Percentiles rank a stretch among this genome's conserved stretches.
Evolutionary conservation across 1,140 invertebrate genomes (phyloP).

Genomic region (Latrodectus geometricus): DNA sequence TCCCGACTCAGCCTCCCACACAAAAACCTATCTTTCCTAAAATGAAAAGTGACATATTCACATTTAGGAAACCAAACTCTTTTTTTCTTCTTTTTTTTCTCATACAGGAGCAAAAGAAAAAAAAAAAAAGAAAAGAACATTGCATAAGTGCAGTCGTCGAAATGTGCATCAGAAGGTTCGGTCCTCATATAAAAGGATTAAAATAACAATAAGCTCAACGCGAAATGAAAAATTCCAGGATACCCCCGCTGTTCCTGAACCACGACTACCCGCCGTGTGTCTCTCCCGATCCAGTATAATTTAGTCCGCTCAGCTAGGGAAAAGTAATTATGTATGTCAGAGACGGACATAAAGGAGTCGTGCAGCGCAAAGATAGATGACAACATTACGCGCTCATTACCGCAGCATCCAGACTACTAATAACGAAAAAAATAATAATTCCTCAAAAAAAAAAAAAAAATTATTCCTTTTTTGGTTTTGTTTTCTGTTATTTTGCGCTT

Average conservation of each 20-base stretch:
- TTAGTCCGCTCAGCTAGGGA: conserved; percentile 24
- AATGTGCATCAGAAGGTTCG: conserved; percentile 28
- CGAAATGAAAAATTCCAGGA: conserved; percentile 54
- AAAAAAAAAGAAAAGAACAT: not conserved
- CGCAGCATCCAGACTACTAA: conserved; percentile 21
- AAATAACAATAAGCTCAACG: conserved; percentile 52
- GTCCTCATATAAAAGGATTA: conserved; percentile 54
- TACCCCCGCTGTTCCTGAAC: conserved; percentile 54
- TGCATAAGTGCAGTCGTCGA: conserved; percentile 27
- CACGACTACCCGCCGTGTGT: conserved; percentile 29
- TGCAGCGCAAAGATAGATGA: conserved; percentile 44
- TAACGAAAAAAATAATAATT: conserved; percentile 1
- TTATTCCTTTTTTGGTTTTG: not conserved
- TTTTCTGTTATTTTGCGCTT: conserved; percentile 15
- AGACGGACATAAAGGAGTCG: conserved; percentile 37
- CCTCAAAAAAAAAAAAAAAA: not conserved
- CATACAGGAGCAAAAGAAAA: not conserved
- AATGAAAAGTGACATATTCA: not conserved
- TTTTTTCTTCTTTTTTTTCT: no score
- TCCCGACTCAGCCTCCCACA: not conserved
- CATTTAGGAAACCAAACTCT: not conserved
- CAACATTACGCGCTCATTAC: conserved; percentile 57
- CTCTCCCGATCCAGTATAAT: conserved; percentile 39
- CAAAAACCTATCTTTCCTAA: not conserved
- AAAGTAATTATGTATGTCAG: conserved; percentile 58